phyloP scores from a whole-genome alignment of 2,888 invertebrate species.

The Griposia aprilina region DNA sequence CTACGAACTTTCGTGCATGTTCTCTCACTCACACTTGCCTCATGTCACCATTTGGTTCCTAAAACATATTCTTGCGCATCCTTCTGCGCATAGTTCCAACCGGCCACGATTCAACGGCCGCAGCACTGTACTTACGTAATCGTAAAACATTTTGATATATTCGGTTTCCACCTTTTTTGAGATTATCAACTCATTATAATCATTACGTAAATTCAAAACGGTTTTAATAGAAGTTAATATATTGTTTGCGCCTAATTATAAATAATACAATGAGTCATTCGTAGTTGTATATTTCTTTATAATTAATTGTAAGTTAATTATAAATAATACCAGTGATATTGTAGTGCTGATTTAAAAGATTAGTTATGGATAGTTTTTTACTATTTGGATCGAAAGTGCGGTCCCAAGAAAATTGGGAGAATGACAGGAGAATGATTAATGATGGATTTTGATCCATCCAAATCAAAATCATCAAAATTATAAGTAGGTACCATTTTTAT shows the following conservation, averaged over 20 bases:
- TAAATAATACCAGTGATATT: slow-evolving; percentile 65
- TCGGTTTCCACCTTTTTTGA: neutral
- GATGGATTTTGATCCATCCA: neutral
- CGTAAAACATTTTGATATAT: neutral
- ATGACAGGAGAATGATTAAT: no score
- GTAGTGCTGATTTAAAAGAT: slow-evolving; percentile 12
- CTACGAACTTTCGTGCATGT: no score
- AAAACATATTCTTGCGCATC: no score
- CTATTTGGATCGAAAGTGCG: no score
- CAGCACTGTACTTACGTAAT: no score
- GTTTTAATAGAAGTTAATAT: slow-evolving; percentile 10
- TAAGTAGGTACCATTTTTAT: neutral
- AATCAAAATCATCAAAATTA: neutral
- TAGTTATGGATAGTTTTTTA: no score
- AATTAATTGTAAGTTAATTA: slow-evolving; percentile 59
- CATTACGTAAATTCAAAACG: neutral
- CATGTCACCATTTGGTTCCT: no score
- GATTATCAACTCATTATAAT: neutral
- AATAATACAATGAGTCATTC: slow-evolving; percentile 48
- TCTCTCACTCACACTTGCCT: no score
- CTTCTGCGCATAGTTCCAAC: no score
- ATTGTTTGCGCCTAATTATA: slow-evolving; percentile 35
- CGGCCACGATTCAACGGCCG: no score
- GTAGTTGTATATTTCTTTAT: slow-evolving; percentile 52
- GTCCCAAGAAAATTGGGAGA: no score